Conservation (phyloP, 2,113 vertebrate genomes). For the Nicator chloris region DNA sequence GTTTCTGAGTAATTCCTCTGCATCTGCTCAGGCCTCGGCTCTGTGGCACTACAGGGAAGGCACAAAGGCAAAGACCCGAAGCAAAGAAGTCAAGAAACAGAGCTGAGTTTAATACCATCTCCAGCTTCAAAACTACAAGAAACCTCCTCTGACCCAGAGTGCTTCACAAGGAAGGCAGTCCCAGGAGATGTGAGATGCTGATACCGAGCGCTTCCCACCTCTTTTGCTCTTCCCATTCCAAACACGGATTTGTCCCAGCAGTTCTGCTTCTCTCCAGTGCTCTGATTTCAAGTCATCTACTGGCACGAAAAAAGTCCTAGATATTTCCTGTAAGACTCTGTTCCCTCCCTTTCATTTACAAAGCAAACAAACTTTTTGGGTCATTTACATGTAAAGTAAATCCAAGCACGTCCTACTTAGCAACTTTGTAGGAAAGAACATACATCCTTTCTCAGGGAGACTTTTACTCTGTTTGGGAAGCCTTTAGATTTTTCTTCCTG, state of each 20-base stretch:
- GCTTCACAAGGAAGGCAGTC: background rate
- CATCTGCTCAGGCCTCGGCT: background rate
- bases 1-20: background rate
- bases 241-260: background rate
- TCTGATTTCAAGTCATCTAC: background rate
- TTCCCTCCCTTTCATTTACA: background rate
- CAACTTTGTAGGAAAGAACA: background rate
- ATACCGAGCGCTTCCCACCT: background rate
- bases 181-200: background rate
- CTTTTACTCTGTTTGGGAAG: background rate
- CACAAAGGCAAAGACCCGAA: background rate
- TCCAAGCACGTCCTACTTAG: background rate
- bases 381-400: slow-evolving; percentile 11
- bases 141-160: background rate
- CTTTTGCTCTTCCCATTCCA: background rate
- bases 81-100: background rate
- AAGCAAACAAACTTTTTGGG: background rate
- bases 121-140: background rate
- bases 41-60: background rate
- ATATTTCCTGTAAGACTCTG: background rate
- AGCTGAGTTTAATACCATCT: background rate
- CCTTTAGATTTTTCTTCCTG: background rate
- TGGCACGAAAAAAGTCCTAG: background rate
- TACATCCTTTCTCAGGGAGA: background rate
- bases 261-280: background rate